phyloP scores from a whole-genome alignment of 2,888 invertebrate genomes.

The Melanargia galathea region DNA sequence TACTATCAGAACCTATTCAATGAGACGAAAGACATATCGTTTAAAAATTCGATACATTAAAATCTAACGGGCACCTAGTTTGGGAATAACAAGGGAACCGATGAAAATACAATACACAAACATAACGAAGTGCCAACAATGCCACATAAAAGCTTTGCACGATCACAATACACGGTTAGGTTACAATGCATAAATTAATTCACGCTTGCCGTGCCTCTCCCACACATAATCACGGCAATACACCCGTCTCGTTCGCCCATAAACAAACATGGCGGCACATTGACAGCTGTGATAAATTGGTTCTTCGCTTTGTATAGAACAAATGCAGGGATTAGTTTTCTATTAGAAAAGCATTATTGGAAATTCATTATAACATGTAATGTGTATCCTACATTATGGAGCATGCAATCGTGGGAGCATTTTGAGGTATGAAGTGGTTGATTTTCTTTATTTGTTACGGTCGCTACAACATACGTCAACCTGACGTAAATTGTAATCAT shows the following conservation, averaged over 20 bases:
- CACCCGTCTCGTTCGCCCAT: conserved; percentile 11
- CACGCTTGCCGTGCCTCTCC: conserved; percentile 4
- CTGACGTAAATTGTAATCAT: too few relatives aligned
- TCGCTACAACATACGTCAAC: too few relatives aligned
- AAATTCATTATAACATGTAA: conserved; percentile 24
- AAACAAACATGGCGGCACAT: conserved; percentile 28
- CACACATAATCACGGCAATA: conserved; percentile 3
- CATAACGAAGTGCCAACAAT: neutral
- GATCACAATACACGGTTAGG: neutral
- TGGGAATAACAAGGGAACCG: too few relatives aligned
- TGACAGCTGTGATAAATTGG: conserved; percentile 40
- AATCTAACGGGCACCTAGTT: too few relatives aligned
- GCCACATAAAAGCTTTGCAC: neutral
- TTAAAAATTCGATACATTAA: too few relatives aligned
- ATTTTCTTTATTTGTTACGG: conserved; percentile 1
- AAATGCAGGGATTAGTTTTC: conserved; percentile 34
- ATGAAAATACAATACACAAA: too few relatives aligned
- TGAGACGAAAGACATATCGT: too few relatives aligned
- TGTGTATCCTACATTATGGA: neutral
- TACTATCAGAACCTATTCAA: too few relatives aligned
- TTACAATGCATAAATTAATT: conserved; percentile 10
- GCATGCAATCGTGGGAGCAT: neutral
- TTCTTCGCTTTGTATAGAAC: conserved; percentile 28
- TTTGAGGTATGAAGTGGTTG: neutral
- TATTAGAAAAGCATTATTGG: conserved; percentile 25